Percentiles rank a stretch among this genome's conserved stretches.
Conservation (phyloP, 2,113 vertebrate genomes). For the Gadus chalcogrammus region DNA sequence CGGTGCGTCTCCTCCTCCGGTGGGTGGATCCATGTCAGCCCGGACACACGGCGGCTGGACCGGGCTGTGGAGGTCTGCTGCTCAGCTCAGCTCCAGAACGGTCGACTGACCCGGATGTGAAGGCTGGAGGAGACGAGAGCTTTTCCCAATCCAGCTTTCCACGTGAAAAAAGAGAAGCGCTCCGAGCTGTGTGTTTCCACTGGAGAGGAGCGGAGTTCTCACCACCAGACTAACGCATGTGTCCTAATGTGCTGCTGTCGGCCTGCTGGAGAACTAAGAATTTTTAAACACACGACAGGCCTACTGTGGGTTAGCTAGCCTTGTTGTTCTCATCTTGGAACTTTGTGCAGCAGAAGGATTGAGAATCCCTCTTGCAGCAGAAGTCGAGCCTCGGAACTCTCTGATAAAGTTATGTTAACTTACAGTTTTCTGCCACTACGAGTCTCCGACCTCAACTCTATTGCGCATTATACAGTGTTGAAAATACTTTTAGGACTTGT, state of each 20-base stretch:
- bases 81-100: conserved; percentile 35
- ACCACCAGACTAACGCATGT: neutral
- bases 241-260: too few species aligned
- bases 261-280: conserved; percentile 32
- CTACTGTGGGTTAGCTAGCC: conserved; percentile 50
- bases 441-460: too few species aligned
- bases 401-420: too few species aligned
- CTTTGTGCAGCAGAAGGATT: too few species aligned
- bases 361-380: too few species aligned
- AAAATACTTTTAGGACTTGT: too few species aligned
- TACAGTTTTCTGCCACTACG: too few species aligned
- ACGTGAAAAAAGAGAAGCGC: conserved; percentile 38
- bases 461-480: too few species aligned
- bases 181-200: conserved; percentile 45
- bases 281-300: conserved; percentile 60
- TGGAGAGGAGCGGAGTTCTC: conserved; percentile 17
- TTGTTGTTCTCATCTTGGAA: too few species aligned
- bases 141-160: conserved; percentile 64
- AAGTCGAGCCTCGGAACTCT: too few species aligned
- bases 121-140: conserved; percentile 55
- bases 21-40: neutral
- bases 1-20: too few species aligned
- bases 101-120: conserved; percentile 76
- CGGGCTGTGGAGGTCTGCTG: neutral
- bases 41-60: neutral